phyloP scores from a whole-genome alignment of 1,140 invertebrate species.

The Zaprionus ghesquierei region DNA sequence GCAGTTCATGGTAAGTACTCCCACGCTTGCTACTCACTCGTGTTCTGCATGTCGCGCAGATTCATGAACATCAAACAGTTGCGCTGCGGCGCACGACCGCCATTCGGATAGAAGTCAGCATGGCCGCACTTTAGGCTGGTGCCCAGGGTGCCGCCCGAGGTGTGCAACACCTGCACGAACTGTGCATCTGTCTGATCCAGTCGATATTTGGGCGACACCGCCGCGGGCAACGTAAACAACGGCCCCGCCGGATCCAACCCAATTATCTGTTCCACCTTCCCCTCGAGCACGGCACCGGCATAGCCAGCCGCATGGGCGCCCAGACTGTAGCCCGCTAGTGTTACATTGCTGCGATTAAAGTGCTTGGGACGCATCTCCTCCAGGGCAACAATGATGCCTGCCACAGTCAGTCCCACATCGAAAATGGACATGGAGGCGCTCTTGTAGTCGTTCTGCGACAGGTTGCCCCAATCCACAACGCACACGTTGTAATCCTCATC shows the following conservation, averaged over 20 bases:
- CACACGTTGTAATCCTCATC: conserved; percentile 70
- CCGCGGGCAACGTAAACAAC: conserved; percentile 86
- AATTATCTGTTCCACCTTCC: conserved; percentile 82
- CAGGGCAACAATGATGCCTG: conserved; percentile 85
- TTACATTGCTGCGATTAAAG: conserved; percentile 84
- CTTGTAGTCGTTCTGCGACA: conserved; percentile 84
- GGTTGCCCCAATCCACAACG: conserved; percentile 86
- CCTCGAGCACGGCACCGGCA: conserved; percentile 85
- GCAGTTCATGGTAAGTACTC: no score
- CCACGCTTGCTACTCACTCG: conserved; percentile 46
- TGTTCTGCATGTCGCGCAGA: conserved; percentile 67
- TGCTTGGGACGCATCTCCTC: conserved; percentile 81
- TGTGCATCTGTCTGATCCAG: conserved; percentile 89
- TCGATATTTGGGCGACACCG: conserved; percentile 86
- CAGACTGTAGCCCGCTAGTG: conserved; percentile 92
- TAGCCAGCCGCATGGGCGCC: conserved; percentile 95
- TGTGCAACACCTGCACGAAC: conserved; percentile 96
- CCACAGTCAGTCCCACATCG: conserved; percentile 86
- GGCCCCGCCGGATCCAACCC: conserved; percentile 93
- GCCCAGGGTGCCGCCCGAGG: conserved; percentile 91
- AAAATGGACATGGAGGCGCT: conserved; percentile 79
- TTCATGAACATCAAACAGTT: conserved; percentile 86
- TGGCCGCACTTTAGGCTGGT: conserved; percentile 89
- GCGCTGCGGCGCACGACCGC: conserved; percentile 89
- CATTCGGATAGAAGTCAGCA: conserved; percentile 94